Evolutionary conservation across 2,797 vertebrate genomes (phyloP), one percentile per base, ranked within the genome.

Genomic region (Jordanella pulchra): DNA sequence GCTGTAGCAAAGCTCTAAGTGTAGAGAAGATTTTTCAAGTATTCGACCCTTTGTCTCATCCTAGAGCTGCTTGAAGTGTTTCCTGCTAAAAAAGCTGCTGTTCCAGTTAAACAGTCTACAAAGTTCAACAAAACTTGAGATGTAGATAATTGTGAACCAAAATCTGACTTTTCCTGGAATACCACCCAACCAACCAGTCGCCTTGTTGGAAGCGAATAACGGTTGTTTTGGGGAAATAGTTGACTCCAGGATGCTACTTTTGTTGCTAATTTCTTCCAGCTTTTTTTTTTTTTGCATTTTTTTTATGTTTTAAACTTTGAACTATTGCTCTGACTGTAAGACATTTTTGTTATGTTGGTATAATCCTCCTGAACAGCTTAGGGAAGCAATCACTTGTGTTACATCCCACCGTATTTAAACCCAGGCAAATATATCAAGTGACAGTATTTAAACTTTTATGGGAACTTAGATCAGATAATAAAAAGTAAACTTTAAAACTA

Each of bases 121-220:
- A 32, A 61, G 21, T 61, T n/a, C 18, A 61, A 5, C 35, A 42
- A 61, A 61, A 61, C 18, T 3, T 61, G n/a, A 12, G 10, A 5
- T n/a, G 13, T 61, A 35, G 11, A 61, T 61, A 35, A 39, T 61
- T 61, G 58, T 61, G 58, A 35, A 42, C 58, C 12, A n/a, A 60
- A 23, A 61, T 0, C 12, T 11, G 6, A 1, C 3, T 4, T 39
- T 61, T 61, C 42, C 35, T 42, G 35, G 35, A 32, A 61, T 14
- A 42, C 58, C 58, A 39, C 58, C 58, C 35, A 42, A 42, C 39
- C 58, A 61, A 42, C 58, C 58, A 61, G 32, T n/a, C 42, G 58
- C 32, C 17, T 10, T 12, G 56, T 32, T 17, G 56, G 35, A 39
- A 44, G 14, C 39, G 15, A 23, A 15, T 25, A 25, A 1, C 60